phyloP scores from a whole-genome alignment of 2,797 vertebrate species.

The Ptychobarbus kaznakovi region DNA sequence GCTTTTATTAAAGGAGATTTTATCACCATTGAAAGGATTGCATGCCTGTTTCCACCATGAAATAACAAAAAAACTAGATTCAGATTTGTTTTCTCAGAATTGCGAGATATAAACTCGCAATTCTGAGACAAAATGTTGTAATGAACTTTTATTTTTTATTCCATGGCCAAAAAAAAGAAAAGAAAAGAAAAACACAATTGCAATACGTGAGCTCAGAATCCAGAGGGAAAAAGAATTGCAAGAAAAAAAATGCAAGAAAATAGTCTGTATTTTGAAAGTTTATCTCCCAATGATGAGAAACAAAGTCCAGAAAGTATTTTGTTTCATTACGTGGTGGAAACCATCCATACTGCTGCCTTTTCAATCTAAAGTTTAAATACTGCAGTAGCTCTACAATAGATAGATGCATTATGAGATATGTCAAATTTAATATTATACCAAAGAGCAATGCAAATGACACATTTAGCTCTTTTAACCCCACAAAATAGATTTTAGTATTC shows the following conservation, averaged over 20 bases:
- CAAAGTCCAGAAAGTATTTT: not conserved
- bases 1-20: conserved; percentile 35
- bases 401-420: conserved; percentile 19
- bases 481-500: not conserved
- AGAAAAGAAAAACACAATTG: no score
- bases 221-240: not conserved
- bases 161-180: not conserved
- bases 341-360: not conserved
- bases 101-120: no score
- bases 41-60: not conserved
- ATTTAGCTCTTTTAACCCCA: not conserved
- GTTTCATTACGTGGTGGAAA: not conserved
- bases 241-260: not conserved
- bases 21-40: not conserved
- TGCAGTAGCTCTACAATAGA: conserved; percentile 16
- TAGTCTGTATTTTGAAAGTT: not conserved
- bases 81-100: not conserved
- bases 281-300: not conserved
- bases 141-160: not conserved
- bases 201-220: not conserved
- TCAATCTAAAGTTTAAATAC: conserved; percentile 12
- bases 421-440: not conserved
- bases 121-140: not conserved
- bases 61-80: not conserved
- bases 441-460: not conserved